Conservation (phyloP, 1,140 invertebrate species). For the Drosophila punjabiensis region DNA sequence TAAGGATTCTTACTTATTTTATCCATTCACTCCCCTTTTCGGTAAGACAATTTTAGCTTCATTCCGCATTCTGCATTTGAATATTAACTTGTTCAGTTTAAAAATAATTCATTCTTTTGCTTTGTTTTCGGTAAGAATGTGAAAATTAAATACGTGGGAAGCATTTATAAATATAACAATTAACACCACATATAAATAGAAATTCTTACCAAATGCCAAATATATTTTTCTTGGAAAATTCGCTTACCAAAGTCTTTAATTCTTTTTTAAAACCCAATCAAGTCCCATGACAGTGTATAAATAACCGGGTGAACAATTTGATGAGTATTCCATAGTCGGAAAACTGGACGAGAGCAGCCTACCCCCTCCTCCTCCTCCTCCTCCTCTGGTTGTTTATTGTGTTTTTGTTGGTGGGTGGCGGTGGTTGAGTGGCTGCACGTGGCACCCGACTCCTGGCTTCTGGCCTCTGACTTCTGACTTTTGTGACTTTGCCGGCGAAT, state of each 20-base stretch:
- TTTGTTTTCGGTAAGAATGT: background rate
- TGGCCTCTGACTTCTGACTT: constrained; percentile 55
- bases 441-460: constrained; percentile 59
- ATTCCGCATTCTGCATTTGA: background rate
- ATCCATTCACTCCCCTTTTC: no score
- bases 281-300: constrained; percentile 18
- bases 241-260: constrained; percentile 10
- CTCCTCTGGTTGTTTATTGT: constrained; percentile 27
- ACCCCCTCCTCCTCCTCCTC: background rate
- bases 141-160: background rate
- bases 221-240: constrained; percentile 1
- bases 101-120: background rate
- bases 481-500: constrained; percentile 44
- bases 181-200: background rate
- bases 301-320: constrained; percentile 10
- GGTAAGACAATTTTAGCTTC: background rate
- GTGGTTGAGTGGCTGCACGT: constrained; percentile 78
- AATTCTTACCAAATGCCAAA: background rate
- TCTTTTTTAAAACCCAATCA: constrained; percentile 1
- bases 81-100: background rate
- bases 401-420: constrained; percentile 7
- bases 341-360: background rate
- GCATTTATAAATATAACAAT: background rate
- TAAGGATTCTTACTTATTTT: no score
- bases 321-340: constrained; percentile 25